These are phyloP conservation scores for Aurelia coerulea DNA, from an alignment of 30 jellyfish, hydroid and myxozoan species.

Conservation along the genomic window DNA sequence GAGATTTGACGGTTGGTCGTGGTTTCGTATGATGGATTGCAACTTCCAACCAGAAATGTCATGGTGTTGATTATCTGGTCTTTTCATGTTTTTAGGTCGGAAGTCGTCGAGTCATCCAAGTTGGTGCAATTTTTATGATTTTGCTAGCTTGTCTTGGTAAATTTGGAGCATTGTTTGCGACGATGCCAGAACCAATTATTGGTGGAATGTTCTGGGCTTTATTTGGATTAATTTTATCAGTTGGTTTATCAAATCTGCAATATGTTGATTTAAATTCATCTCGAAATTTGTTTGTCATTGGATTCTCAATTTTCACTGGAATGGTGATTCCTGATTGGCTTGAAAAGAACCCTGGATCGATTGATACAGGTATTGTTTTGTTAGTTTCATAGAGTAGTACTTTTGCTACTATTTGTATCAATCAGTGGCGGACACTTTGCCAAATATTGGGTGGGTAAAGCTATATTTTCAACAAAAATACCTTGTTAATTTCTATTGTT, in stretches of 20 bases:
- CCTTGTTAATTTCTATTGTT: too few relatives aligned
- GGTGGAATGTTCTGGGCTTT: conserved; percentile 97
- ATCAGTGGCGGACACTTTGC: too few relatives aligned
- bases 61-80: too few relatives aligned
- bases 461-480: too few relatives aligned
- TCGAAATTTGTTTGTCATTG: conserved; percentile 83
- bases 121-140: conserved; percentile 89
- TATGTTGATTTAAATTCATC: conserved; percentile 85
- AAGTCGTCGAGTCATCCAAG: conserved; percentile 92
- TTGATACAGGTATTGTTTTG: conserved; percentile 66
- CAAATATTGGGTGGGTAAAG: too few relatives aligned
- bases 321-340: conserved; percentile 93
- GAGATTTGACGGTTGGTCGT: too few relatives aligned
- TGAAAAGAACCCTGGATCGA: conserved; percentile 52
- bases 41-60: too few relatives aligned
- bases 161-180: conserved; percentile 90
- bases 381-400: neutral
- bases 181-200: conserved; percentile 88
- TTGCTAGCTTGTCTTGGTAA: conserved; percentile 78
- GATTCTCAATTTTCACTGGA: conserved; percentile 91
- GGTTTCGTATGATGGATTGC: too few relatives aligned
- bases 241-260: conserved; percentile 91
- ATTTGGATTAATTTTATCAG: conserved; percentile 92
- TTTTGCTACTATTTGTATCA: too few relatives aligned
- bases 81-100: conserved; percentile 70